phyloP scores from a whole-genome alignment of 2,113 vertebrate species.

The Athene noctua region DNA sequence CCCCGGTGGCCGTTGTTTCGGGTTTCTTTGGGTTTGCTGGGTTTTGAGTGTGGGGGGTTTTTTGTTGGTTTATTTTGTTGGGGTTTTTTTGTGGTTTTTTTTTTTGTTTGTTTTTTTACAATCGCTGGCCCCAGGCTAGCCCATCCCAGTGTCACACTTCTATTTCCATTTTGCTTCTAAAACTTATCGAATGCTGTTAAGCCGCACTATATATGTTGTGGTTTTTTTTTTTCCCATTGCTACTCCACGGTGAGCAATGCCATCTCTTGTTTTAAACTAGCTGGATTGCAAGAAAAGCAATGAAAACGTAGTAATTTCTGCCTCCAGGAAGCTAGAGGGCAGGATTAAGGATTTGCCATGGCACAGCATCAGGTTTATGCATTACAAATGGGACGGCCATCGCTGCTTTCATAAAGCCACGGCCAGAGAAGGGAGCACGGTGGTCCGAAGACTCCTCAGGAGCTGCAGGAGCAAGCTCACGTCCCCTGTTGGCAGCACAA shows the following conservation, averaged over 20 bases:
- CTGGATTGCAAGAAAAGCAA: background rate
- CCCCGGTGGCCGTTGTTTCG: too few species aligned
- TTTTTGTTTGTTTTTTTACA: too few species aligned
- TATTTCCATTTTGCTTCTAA: background rate
- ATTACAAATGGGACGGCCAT: background rate
- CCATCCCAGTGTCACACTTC: background rate
- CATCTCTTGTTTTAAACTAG: background rate
- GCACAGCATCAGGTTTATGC: background rate
- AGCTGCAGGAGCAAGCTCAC: too few species aligned
- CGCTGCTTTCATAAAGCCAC: background rate
- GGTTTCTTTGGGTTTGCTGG: too few species aligned
- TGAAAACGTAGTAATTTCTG: background rate
- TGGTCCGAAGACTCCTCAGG: fast-evolving
- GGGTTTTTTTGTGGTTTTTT: too few species aligned
- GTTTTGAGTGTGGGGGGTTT: too few species aligned
- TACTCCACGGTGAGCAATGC: background rate
- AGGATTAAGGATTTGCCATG: fast-evolving
- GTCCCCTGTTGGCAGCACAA: too few species aligned
- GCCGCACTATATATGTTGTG: background rate
- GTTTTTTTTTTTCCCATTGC: too few species aligned
- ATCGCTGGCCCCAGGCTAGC: background rate
- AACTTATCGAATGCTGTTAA: background rate
- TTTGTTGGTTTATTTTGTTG: background rate
- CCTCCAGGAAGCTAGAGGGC: background rate
- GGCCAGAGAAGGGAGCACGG: fast-evolving